Evolutionary conservation across 2,113 vertebrate species (phyloP), one percentile per base, ranked within the genome.

Genomic region (Dipodomys stephensi): DNA sequence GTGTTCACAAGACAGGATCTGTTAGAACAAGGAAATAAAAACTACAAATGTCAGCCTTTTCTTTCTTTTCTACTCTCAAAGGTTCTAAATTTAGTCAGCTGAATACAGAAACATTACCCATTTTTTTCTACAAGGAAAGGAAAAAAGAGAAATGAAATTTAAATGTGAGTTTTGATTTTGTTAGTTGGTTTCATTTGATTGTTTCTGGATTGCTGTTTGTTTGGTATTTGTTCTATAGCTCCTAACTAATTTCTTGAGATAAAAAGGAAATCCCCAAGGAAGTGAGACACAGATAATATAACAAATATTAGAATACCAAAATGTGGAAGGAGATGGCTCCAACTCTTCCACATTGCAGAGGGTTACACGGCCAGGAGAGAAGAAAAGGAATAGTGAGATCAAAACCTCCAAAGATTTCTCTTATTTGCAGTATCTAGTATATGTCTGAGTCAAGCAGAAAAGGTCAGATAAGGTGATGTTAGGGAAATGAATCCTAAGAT

Each of bases 221-320:
- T 53, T 86, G 39, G 6, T 69, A 19, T 87, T 57, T 92, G 16
- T 80, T 69, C 67, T 15, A 19, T 39, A 23, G 23, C 91, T 85
- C 57, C 74, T 74, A 91, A 71, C 69, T 62, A 84, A 18, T 67
- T 18, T 44, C 79, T 77, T 91, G 71, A 92, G n/a, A 80, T 19
- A 35, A 84, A 92, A 90, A 87, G 39, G 65, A 96, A 94, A 60
- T 81, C 20, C 20, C 39, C 16, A 67, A 86, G 77, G 35, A 88
- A 92, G 12, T 87, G 12, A n/a, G n/a, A 85, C 7, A 73, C 81
- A 62, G 28, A 84, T 87, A 76, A 71, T 62, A 69, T 32, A 71
- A 90, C n/a, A 83, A 77, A 79, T 10, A 69, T 83, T 83, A 25
- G 74, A 93, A 77, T 49, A 10, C 20, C 44, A 44, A 46, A 86